These are phyloP conservation scores for Dicycla oo DNA, from an alignment of 2,888 invertebrate species.

Conservation along the genomic window DNA sequence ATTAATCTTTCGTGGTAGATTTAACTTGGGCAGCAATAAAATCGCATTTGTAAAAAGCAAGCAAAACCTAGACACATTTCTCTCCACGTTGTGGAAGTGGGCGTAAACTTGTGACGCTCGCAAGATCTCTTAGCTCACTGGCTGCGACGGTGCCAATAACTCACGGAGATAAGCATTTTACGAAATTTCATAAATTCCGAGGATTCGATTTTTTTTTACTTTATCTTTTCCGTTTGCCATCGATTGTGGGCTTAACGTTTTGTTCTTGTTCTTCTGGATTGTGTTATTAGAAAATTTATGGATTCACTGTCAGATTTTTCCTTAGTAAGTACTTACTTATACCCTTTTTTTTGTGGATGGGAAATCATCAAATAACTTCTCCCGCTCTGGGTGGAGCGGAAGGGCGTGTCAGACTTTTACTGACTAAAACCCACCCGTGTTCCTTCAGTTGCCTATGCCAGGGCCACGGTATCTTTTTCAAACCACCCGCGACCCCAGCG, in stretches of 20 bases:
- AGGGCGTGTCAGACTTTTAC: too few species aligned
- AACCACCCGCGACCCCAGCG: too few species aligned
- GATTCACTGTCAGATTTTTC: slow-evolving; percentile 2
- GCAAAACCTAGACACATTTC: slow-evolving; percentile 47
- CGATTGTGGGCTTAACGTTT: slow-evolving; percentile 41
- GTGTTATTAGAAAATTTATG: slow-evolving; percentile 41
- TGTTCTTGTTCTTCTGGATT: slow-evolving; percentile 32
- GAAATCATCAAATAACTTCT: too few species aligned
- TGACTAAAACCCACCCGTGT: too few species aligned
- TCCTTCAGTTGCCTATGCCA: too few species aligned
- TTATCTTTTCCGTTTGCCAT: slow-evolving; percentile 51
- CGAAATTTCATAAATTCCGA: slow-evolving; percentile 58
- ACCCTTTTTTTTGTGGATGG: too few species aligned
- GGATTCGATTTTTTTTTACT: slow-evolving; percentile 44
- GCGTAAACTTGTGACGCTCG: slow-evolving; percentile 56
- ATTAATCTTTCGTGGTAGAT: slow-evolving; percentile 3
- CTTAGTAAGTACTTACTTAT: too few species aligned
- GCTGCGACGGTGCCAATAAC: slow-evolving; percentile 64
- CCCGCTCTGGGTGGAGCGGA: too few species aligned
- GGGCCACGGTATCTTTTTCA: too few species aligned
- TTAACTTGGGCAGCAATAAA: slow-evolving; percentile 34
- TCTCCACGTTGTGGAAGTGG: slow-evolving; percentile 41
- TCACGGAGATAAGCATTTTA: slow-evolving; percentile 64
- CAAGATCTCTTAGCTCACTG: slow-evolving; percentile 55
- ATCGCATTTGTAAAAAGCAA: slow-evolving; percentile 51